phyloP scores from a whole-genome alignment of 1,140 invertebrate species.

The Heterodera schachtii region DNA sequence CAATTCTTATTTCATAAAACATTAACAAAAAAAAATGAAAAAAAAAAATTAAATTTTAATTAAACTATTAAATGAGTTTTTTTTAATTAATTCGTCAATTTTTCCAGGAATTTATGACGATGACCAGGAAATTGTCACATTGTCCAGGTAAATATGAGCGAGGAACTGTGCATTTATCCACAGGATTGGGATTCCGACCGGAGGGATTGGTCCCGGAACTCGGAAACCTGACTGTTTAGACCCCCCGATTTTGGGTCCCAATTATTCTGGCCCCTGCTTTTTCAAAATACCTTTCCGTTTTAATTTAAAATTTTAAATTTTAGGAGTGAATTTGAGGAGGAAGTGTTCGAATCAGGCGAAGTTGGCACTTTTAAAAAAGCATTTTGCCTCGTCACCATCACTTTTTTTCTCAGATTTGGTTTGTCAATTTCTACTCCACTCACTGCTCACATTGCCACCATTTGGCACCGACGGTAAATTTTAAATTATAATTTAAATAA shows the following conservation, averaged over 20 bases:
- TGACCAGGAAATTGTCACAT: slow-evolving; percentile 79
- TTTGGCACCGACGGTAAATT: slow-evolving; percentile 71
- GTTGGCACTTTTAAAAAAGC: background rate
- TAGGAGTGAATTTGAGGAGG: slow-evolving; percentile 73
- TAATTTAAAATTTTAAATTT: background rate
- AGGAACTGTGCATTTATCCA: too few relatives aligned
- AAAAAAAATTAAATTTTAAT: too few relatives aligned
- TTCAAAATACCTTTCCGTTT: background rate
- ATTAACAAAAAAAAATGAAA: too few relatives aligned
- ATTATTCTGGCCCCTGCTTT: too few relatives aligned
- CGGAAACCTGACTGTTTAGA: slow-evolving; percentile 42
- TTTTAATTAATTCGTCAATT: slow-evolving; percentile 2
- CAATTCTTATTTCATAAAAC: too few relatives aligned
- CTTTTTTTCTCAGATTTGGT: slow-evolving; percentile 70
- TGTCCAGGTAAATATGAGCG: slow-evolving; percentile 62
- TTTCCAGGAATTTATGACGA: slow-evolving; percentile 77
- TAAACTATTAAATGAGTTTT: slow-evolving; percentile 7
- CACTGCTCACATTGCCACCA: slow-evolving; percentile 82
- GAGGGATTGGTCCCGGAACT: too few relatives aligned
- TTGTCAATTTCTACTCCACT: slow-evolving; percentile 84
- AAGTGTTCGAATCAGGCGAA: slow-evolving; percentile 73
- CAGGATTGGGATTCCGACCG: too few relatives aligned
- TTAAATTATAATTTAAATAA: background rate
- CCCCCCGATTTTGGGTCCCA: slow-evolving; percentile 36
- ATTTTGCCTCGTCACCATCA: background rate